Conservation (phyloP, 2,888 invertebrate species). For the Sisyra nigra region DNA sequence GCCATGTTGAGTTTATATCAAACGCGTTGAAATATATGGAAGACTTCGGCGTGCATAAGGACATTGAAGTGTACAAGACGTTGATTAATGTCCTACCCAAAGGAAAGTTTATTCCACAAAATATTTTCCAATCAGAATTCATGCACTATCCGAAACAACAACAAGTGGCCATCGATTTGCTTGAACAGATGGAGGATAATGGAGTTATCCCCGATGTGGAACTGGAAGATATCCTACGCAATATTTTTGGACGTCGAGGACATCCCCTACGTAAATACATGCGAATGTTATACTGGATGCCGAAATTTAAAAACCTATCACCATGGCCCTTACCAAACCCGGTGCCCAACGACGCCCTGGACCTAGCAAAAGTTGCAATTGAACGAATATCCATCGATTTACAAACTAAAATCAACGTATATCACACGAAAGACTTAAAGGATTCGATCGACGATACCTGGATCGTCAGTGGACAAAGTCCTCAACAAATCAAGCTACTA, state of each 20-base stretch:
- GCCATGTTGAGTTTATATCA: constrained; percentile 90
- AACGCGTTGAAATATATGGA: constrained; percentile 78
- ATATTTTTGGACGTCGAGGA: constrained; percentile 68
- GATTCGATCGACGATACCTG: constrained; percentile 78
- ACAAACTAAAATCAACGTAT: constrained; percentile 45
- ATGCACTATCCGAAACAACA: constrained; percentile 95
- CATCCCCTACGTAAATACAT: constrained; percentile 57
- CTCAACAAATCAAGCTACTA: constrained; percentile 53
- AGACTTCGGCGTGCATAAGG: constrained; percentile 76
- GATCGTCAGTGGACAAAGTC: constrained; percentile 79
- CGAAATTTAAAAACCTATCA: constrained; percentile 80
- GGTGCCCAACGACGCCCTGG: constrained; percentile 58
- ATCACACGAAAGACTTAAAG: constrained; percentile 50
- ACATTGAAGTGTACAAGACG: constrained; percentile 72
- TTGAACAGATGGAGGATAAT: constrained; percentile 91
- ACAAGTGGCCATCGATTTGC: constrained; percentile 74
- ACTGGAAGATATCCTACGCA: constrained; percentile 64
- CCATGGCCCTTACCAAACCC: constrained; percentile 72
- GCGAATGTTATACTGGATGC: constrained; percentile 83
- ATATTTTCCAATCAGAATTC: constrained; percentile 74
- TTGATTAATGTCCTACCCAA: constrained; percentile 76
- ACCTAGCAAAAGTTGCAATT: constrained; percentile 70
- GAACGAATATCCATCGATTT: constrained; percentile 71
- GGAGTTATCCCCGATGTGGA: constrained; percentile 85
- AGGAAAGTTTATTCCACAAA: constrained; percentile 70